Base-by-base conservation (phyloP, 2,113 vertebrate genomes). In the Corythornis cristatus region DNA sequence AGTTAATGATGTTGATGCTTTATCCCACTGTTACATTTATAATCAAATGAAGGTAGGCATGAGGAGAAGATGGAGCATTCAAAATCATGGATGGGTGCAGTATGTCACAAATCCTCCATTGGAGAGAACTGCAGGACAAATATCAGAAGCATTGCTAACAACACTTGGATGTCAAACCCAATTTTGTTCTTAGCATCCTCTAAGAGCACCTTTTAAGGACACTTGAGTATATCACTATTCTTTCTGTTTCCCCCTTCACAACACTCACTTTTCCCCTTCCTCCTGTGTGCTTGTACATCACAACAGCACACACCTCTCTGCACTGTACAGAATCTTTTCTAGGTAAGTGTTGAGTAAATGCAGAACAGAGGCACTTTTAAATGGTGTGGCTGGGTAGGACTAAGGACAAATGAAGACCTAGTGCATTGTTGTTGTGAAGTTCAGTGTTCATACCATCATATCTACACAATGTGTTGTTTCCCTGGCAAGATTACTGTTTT, bases 371-470 rank as follows among this genome's bases (percentile, higher is more conserved):
- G 8, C 14, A 62, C 58, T 71, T 91, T 50, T 16, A 37, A 67
- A 31, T 33, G 12, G 9, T 77, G 14, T 31, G 31, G 5, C 8
- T 62, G 17, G 9, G 28, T 37, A 80, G 22, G 20, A 19, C 29
- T 60, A 58, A 46, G 18, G 78, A 74, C 13, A 77, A 61, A 21
- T 5, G 28, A 67, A 73, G 25, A 54, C 15, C 15, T 29, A 29
- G 10, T 50, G 10, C 18, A 15, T 18, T 28, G 23, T 61, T 61
- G 8, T 23, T n/a, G 26, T 23, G 54, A 45, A 62, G 23, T 9
- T 70, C 35, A 22, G 1, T 31, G 8, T 43, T 80, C 37, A 23
- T 37, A 57, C 3, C n/a, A 61, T 28, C 0, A 0, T 51, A 68
- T 7, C 31, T 46, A 28, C 5, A 76, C 12, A 37, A 57, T 26